phyloP scores from a whole-genome alignment of 2,113 vertebrate species.

The Beaufortia kweichowensis region DNA sequence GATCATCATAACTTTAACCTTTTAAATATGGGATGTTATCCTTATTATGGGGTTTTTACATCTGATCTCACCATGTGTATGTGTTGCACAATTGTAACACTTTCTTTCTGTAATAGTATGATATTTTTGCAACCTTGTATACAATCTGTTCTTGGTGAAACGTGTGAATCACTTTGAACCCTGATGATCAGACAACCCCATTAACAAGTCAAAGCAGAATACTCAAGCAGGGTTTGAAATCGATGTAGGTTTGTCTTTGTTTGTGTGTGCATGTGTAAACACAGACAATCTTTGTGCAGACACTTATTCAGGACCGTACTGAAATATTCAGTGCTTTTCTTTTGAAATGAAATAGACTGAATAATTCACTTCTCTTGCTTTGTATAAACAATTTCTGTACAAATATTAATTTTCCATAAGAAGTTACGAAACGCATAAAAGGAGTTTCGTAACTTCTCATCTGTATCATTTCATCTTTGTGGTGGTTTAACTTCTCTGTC shows the following conservation, averaged over 20 bases:
- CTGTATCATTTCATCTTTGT: conserved; percentile 41
- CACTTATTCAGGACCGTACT: conserved; percentile 64
- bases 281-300: conserved; percentile 35
- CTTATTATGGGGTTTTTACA: background rate
- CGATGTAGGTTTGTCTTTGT: conserved; percentile 4
- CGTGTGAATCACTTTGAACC: conserved; percentile 14
- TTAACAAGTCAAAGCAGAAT: conserved; percentile 3
- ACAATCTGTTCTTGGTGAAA: conserved; percentile 20
- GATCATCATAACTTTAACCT: background rate
- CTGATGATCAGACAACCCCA: conserved; percentile 1
- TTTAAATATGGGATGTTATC: background rate
- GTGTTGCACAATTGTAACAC: conserved; percentile 13
- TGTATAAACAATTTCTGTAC: conserved; percentile 71
- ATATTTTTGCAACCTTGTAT: background rate
- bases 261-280: conserved; percentile 10
- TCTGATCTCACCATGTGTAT: background rate
- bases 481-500: conserved; percentile 38
- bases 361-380: conserved; percentile 70
- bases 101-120: background rate
- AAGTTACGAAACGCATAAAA: too few species aligned
- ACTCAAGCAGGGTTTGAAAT: conserved; percentile 36
- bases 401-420: conserved; percentile 54
- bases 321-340: conserved; percentile 75
- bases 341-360: conserved; percentile 70
- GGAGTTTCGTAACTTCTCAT: conserved; percentile 3